Conservation (phyloP, 2,888 invertebrate species). For the Phoronis australis region DNA sequence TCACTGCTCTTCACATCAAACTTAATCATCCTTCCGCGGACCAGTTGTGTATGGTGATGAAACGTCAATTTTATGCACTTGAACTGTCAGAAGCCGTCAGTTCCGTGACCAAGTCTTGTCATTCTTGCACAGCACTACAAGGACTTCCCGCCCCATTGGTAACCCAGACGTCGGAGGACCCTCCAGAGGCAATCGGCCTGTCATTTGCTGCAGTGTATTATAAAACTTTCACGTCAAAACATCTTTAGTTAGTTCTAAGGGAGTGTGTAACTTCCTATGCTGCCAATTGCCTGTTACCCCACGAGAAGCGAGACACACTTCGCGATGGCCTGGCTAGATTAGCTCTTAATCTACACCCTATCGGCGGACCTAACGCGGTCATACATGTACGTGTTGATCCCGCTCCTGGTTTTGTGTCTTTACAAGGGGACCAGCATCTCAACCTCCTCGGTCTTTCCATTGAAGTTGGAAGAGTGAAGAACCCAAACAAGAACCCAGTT, state of each 20-base stretch:
- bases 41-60: constrained; percentile 8
- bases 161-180: constrained; percentile 11
- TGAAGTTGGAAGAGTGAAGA: constrained; percentile 18
- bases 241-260: constrained; percentile 15
- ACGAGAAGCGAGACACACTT: constrained; percentile 12
- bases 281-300: constrained; percentile 6
- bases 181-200: constrained; percentile 14
- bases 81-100: constrained; percentile 4
- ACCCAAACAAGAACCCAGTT: constrained; percentile 22
- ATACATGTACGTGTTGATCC: constrained; percentile 2
- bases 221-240: constrained; percentile 14
- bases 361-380: constrained; percentile 17
- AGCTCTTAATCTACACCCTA: constrained; percentile 12
- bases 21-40: constrained; percentile 14
- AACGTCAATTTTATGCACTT: constrained; percentile 9
- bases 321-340: constrained; percentile 9
- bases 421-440: constrained; percentile 11
- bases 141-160: not conserved
- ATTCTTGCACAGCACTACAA: constrained; percentile 4
- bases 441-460: constrained; percentile 10
- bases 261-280: constrained; percentile 19
- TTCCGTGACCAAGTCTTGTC: constrained; percentile 1
- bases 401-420: constrained; percentile 13
- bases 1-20: constrained; percentile 13
- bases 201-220: constrained; percentile 21